Conservation (phyloP, 2,888 invertebrate genomes). For the Leptopilina syphax region DNA sequence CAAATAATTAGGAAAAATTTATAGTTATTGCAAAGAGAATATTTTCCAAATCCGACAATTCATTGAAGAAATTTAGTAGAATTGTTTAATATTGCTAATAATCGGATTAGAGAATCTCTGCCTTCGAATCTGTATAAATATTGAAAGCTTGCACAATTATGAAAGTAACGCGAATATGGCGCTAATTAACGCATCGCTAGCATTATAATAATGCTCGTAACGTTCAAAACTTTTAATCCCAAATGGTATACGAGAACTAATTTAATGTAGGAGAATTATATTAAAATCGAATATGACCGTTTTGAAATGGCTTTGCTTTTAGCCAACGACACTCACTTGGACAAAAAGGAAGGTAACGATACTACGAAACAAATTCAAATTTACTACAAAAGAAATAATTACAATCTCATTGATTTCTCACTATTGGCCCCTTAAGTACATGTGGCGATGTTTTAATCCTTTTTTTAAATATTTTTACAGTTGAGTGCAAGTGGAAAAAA, state of each 20-base stretch:
- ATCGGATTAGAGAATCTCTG: slow-evolving; percentile 44
- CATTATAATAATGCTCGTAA: slow-evolving; percentile 43
- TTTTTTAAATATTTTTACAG: neutral
- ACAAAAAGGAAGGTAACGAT: slow-evolving; percentile 74
- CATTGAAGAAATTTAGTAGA: slow-evolving; percentile 40
- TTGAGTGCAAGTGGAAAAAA: neutral
- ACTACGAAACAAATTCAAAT: slow-evolving; percentile 57
- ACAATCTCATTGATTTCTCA: neutral
- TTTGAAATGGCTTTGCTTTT: slow-evolving; percentile 74
- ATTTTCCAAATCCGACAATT: slow-evolving; percentile 38
- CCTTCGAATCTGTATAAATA: slow-evolving; percentile 21
- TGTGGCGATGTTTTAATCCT: slow-evolving; percentile 6
- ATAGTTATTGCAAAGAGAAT: neutral
- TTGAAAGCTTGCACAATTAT: slow-evolving; percentile 50
- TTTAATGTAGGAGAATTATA: slow-evolving; percentile 48
- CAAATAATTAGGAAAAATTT: slow-evolving; percentile 10
- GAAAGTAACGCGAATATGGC: slow-evolving; percentile 45
- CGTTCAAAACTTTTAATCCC: slow-evolving; percentile 46
- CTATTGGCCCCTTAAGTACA: slow-evolving; percentile 17
- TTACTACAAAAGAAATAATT: neutral
- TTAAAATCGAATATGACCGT: slow-evolving; percentile 67
- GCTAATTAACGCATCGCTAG: slow-evolving; percentile 49
- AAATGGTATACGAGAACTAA: slow-evolving; percentile 53
- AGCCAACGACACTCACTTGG: slow-evolving; percentile 74
- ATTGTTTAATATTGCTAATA: slow-evolving; percentile 49